phyloP scores from a whole-genome alignment of 1,140 invertebrate genomes.

The Pomacea maculata region DNA sequence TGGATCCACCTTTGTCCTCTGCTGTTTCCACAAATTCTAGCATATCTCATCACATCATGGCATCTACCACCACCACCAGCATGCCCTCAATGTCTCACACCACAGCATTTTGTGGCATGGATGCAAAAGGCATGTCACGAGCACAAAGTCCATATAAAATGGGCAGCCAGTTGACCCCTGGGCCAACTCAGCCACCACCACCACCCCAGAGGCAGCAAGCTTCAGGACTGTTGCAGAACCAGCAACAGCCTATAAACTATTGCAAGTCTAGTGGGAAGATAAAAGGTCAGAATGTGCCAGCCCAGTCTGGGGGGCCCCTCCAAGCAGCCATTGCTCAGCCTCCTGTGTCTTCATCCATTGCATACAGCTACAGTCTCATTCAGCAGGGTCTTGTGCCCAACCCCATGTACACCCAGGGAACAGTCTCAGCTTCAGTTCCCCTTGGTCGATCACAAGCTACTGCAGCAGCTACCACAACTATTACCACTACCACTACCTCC shows the following conservation, averaged over 20 bases:
- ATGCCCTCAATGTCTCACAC: slow-evolving; percentile 18
- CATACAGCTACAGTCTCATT: slow-evolving; percentile 62
- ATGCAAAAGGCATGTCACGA: slow-evolving; percentile 41
- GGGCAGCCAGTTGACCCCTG: slow-evolving; percentile 46
- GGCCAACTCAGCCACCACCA: slow-evolving; percentile 9
- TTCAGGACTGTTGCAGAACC: slow-evolving; percentile 21
- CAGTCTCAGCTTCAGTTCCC: slow-evolving; percentile 18
- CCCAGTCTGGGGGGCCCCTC: slow-evolving; percentile 13
- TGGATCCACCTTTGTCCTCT: slow-evolving; percentile 43
- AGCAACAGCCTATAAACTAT: slow-evolving; percentile 59
- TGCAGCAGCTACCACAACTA: slow-evolving; percentile 22
- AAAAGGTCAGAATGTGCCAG: slow-evolving; percentile 9
- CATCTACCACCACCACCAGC: slow-evolving; percentile 3
- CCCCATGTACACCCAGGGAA: slow-evolving; percentile 61
- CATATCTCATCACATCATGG: slow-evolving; percentile 35
- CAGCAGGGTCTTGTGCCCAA: slow-evolving; percentile 67
- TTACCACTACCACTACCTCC: slow-evolving; percentile 5
- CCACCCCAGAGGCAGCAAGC: background rate
- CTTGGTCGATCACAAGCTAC: slow-evolving; percentile 26
- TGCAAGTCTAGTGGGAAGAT: slow-evolving; percentile 35
- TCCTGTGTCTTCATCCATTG: slow-evolving; percentile 50
- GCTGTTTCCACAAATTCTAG: slow-evolving; percentile 42
- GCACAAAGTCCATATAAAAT: slow-evolving; percentile 58
- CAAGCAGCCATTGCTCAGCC: slow-evolving; percentile 51
- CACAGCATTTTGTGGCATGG: slow-evolving; percentile 39